Conservation (phyloP, 2,113 vertebrate genomes). For the Alligator sinensis region DNA sequence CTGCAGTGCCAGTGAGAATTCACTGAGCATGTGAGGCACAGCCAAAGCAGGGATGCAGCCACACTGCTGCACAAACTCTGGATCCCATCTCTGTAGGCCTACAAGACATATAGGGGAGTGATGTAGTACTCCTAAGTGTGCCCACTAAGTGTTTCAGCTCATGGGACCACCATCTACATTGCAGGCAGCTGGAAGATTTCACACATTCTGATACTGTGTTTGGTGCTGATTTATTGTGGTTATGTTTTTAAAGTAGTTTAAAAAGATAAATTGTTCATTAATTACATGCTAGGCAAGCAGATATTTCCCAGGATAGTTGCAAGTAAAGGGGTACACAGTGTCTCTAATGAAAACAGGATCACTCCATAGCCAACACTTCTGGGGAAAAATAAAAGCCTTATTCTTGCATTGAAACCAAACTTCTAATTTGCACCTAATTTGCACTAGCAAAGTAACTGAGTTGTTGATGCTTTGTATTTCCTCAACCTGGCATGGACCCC, state of each 20-base stretch:
- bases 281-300: neutral
- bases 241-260: conserved; percentile 7
- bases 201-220: neutral
- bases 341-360: conserved; percentile 6
- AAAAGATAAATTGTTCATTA: neutral
- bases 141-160: neutral
- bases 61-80: too few relatives aligned
- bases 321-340: neutral
- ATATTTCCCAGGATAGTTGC: neutral
- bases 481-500: neutral
- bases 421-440: conserved; percentile 58
- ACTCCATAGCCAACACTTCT: neutral
- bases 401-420: conserved; percentile 1
- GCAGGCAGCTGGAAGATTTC: neutral
- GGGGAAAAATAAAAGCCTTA: conserved; percentile 23
- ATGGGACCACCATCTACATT: neutral
- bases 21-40: too few relatives aligned
- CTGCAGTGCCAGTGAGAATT: too few relatives aligned
- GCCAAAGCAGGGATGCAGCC: too few relatives aligned
- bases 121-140: neutral
- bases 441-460: conserved; percentile 34
- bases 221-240: neutral
- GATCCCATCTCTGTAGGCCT: neutral
- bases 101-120: neutral
- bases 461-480: neutral